A percentile compares a stretch with the other conserved stretches of the same genome.
Evolutionary conservation across 2,888 invertebrate species (phyloP).

Genomic region (Oligia strigilis): DNA sequence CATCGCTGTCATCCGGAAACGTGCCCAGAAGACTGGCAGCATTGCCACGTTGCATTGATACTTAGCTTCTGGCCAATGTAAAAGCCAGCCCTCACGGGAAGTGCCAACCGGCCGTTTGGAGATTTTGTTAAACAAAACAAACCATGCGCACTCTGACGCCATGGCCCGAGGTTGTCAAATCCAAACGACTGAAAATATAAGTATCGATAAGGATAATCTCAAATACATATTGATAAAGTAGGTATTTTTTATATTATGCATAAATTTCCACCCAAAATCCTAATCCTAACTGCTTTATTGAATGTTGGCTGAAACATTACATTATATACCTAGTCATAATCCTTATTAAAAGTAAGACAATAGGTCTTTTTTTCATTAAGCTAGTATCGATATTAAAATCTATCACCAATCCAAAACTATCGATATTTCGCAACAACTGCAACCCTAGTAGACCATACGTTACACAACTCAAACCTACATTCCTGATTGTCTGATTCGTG

Average conservation of each 20-base stretch:
- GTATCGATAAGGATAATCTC: too few species aligned
- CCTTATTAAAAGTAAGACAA: background rate
- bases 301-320: background rate
- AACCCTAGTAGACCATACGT: background rate
- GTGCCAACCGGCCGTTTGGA: too few species aligned
- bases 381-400: background rate
- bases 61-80: too few species aligned
- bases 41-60: too few species aligned
- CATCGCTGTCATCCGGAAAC: too few species aligned
- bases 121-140: too few species aligned
- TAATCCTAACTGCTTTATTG: background rate
- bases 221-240: too few species aligned
- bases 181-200: too few species aligned
- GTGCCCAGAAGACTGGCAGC: too few species aligned
- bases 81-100: too few species aligned
- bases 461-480: background rate
- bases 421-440: background rate
- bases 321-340: background rate
- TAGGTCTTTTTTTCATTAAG: background rate
- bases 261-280: background rate
- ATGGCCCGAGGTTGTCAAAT: too few species aligned
- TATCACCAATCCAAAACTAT: background rate
- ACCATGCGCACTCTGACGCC: too few species aligned
- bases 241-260: background rate
- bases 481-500: conserved; percentile 2